These are phyloP conservation scores for Acanthornis magna DNA, from an alignment of 2,797 vertebrate genomes.

Conservation along the genomic window DNA sequence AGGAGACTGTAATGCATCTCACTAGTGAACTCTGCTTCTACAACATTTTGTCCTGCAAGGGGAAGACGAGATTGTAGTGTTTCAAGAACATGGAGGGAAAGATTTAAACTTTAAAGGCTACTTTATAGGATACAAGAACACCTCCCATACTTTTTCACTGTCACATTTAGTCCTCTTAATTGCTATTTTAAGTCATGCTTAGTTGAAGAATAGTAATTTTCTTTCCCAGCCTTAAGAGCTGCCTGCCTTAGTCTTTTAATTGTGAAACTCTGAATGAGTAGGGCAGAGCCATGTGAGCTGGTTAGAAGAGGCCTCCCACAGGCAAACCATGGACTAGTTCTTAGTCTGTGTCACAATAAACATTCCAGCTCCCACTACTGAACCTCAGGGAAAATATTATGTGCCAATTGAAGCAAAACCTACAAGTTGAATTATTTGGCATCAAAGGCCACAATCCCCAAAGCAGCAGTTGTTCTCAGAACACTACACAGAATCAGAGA, in stretches of 20 bases:
- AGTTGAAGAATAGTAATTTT: not conserved
- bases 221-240: not conserved
- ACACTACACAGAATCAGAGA: not conserved
- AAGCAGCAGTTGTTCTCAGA: not conserved
- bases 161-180: not conserved
- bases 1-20: not conserved
- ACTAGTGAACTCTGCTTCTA: not conserved
- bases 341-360: not conserved
- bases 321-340: not conserved
- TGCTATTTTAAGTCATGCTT: not conserved
- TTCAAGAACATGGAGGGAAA: not conserved
- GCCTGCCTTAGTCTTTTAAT: not conserved
- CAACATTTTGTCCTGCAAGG: not conserved
- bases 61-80: not conserved
- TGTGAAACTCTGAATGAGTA: not conserved
- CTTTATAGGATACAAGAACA: not conserved
- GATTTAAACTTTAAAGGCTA: not conserved
- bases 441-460: not conserved
- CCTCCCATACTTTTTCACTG: not conserved
- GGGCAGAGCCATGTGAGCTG: not conserved
- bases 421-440: not conserved
- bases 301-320: not conserved
- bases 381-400: not conserved
- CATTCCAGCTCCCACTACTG: not conserved
- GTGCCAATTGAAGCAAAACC: not conserved